Conservation (phyloP, 2,797 vertebrate genomes). For the Parambassis ranga region DNA sequence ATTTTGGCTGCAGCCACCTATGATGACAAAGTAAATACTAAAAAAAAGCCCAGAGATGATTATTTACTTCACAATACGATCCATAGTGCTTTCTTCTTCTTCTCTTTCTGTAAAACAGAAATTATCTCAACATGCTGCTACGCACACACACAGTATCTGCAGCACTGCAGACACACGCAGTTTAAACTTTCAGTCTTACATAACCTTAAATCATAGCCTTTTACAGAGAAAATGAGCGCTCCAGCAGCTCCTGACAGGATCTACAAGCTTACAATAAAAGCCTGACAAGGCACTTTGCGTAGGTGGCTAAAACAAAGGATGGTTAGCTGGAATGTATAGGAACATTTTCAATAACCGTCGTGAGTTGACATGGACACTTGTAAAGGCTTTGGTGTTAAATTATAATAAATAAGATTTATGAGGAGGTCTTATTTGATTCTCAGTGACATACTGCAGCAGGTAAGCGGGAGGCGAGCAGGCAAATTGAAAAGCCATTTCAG, state of each 20-base stretch:
- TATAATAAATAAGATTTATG: constrained; percentile 1
- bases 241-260: constrained; percentile 22
- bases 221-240: constrained; percentile 16
- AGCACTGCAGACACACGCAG: background rate
- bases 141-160: background rate
- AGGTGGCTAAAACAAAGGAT: constrained; percentile 27
- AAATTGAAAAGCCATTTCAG: constrained; percentile 33
- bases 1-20: no score
- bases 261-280: constrained; percentile 25
- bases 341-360: no score
- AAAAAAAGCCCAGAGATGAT: no score
- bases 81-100: no score
- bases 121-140: no score
- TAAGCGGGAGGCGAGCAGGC: constrained; percentile 14
- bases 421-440: background rate
- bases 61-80: no score
- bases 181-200: constrained; percentile 22
- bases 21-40: no score
- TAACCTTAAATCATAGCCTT: constrained; percentile 26
- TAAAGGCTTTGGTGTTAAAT: background rate
- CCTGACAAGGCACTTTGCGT: constrained; percentile 10
- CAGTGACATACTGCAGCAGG: background rate
- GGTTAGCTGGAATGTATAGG: constrained; percentile 2
- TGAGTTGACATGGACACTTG: no score
- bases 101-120: no score